Percentiles rank a stretch among this genome's conserved stretches.
These are phyloP conservation scores for Pollachius pollachius DNA, from an alignment of 2,113 vertebrate species.

Conservation along the genomic window DNA sequence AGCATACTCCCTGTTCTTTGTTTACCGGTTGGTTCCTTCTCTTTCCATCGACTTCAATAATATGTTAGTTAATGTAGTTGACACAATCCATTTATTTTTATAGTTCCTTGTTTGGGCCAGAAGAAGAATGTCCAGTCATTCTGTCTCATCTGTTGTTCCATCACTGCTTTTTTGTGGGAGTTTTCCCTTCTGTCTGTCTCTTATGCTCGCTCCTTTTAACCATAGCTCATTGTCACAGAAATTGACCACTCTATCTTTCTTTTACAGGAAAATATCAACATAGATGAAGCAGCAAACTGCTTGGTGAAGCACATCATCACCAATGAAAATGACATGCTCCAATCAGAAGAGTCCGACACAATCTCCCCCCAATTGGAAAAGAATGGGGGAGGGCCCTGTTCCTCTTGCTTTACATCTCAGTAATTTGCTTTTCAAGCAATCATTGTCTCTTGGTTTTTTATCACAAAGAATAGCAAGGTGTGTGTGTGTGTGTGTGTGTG, in stretches of 20 bases:
- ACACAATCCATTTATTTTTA: too few relatives aligned
- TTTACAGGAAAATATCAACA: constrained; percentile 92
- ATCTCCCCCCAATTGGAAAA: constrained; percentile 86
- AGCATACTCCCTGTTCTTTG: too few relatives aligned
- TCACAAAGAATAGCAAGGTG: constrained; percentile 22
- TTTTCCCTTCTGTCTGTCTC: too few relatives aligned
- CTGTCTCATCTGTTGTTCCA: too few relatives aligned
- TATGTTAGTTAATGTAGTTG: too few relatives aligned
- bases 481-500: constrained; percentile 22
- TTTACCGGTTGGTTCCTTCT: too few relatives aligned
- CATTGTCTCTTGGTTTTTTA: constrained; percentile 12
- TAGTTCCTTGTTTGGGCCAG: too few relatives aligned
- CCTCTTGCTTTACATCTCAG: constrained; percentile 82
- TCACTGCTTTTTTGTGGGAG: too few relatives aligned
- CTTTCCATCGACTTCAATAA: too few relatives aligned
- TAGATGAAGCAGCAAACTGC: constrained; percentile 92
- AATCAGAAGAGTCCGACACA: constrained; percentile 81
- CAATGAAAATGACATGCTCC: constrained; percentile 87
- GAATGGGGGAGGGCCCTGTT: constrained; percentile 80
- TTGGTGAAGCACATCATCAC: constrained; percentile 96
- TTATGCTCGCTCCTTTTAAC: too few relatives aligned
- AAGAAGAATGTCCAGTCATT: too few relatives aligned
- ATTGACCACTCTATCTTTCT: background rate
- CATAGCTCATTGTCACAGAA: too few relatives aligned
- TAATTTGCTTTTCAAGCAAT: constrained; percentile 25